Conservation (phyloP, 1,140 invertebrate genomes). For the Ericerus pela region DNA sequence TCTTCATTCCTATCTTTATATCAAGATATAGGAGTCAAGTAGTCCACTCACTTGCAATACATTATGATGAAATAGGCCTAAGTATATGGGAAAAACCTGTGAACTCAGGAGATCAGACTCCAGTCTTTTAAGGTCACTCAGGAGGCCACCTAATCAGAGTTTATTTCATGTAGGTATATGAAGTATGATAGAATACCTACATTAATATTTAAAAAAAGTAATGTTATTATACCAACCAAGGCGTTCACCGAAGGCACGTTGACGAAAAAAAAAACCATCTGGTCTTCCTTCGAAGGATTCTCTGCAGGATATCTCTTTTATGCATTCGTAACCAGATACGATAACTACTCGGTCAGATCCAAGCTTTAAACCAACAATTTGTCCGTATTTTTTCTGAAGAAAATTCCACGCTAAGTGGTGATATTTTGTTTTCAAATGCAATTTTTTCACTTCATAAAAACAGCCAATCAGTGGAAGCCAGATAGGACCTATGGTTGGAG, state of each 20-base stretch:
- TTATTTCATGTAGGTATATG: no score
- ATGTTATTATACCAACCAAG: slow-evolving; percentile 36
- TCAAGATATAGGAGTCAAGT: no score
- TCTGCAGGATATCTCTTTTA: slow-evolving; percentile 40
- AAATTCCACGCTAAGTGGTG: slow-evolving; percentile 30
- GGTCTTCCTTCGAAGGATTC: slow-evolving; percentile 54
- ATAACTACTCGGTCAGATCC: slow-evolving; percentile 43
- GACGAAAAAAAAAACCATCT: slow-evolving; percentile 46
- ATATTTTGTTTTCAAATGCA: slow-evolving; percentile 27
- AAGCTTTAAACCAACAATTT: slow-evolving; percentile 36
- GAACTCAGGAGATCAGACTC: no score
- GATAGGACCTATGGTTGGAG: slow-evolving; percentile 29
- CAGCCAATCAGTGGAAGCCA: slow-evolving; percentile 36
- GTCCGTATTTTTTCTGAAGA: slow-evolving; percentile 29
- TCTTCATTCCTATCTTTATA: no score
- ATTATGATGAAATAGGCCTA: no score
- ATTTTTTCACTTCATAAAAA: slow-evolving; percentile 24
- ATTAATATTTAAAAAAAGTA: slow-evolving; percentile 2
- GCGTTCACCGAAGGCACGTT: slow-evolving; percentile 45
- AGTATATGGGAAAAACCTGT: no score
- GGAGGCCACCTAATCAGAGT: no score
- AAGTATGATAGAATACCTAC: background rate
- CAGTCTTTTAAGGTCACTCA: no score
- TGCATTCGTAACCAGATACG: slow-evolving; percentile 41
- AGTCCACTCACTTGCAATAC: no score